These are phyloP conservation scores for Stylophora pistillata DNA, from an alignment of 64 coral and sea anemone genomes.

Conservation along the genomic window DNA sequence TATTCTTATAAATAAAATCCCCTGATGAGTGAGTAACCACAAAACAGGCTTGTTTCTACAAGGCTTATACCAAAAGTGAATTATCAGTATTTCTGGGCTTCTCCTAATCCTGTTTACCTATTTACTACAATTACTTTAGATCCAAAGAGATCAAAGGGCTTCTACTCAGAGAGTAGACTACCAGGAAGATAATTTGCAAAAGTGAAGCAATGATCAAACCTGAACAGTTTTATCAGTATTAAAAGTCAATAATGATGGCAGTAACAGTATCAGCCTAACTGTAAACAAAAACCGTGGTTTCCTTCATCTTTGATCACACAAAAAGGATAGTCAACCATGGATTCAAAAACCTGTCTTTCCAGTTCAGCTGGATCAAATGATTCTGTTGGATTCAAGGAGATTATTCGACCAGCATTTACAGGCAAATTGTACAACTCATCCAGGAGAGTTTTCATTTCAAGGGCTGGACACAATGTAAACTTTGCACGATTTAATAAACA, in stretches of 20 bases:
- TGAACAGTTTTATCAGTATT: background rate
- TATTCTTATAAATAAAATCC: too few species aligned
- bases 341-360: conserved; percentile 26
- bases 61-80: too few species aligned
- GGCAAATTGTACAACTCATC: conserved; percentile 48
- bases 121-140: too few species aligned
- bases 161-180: too few species aligned
- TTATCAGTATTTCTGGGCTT: too few species aligned
- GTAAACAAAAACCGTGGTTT: conserved; percentile 44
- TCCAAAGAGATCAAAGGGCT: too few species aligned
- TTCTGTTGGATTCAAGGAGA: conserved; percentile 41
- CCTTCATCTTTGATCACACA: conserved; percentile 47
- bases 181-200: too few species aligned
- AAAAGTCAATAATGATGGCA: conserved; percentile 49
- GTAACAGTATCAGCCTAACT: conserved; percentile 46
- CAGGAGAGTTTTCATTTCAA: conserved; percentile 38
- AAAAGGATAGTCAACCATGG: conserved; percentile 31
- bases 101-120: too few species aligned
- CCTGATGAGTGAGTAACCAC: too few species aligned
- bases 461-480: conserved; percentile 30
- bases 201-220: too few species aligned
- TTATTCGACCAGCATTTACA: conserved; percentile 36
- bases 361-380: conserved; percentile 47
- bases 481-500: conserved; percentile 31
- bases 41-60: too few species aligned